Evolutionary conservation across 2,888 invertebrate species (phyloP), one percentile per base, ranked within the genome.

Genomic region (Melangyna quadrimaculata): DNA sequence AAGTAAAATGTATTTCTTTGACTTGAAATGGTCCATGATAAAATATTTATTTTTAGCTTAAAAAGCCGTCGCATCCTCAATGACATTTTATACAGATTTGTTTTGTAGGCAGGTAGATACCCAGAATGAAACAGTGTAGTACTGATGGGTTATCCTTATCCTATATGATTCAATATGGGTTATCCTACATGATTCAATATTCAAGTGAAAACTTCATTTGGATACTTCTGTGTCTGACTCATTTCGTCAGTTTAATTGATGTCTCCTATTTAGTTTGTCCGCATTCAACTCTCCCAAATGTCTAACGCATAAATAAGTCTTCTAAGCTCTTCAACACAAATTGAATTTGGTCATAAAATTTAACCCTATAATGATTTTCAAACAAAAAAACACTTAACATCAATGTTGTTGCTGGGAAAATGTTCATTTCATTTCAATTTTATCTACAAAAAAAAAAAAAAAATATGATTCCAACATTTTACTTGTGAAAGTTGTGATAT

Each of bases 311-410:
- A 63, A 63, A 40, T 63, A 12, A 27, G 17, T 12, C 43, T 24
- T 8, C 22, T 35, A 19, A 17, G 14, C 43, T 12, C 27, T 63
- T 43, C 17, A 63, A 29, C n/a, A 40, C 27, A 40, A 63, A 63
- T 63, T 63, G 63, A 63, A 43, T 63, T 63, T 40, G 63, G 7
- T 63, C 63, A 43, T 63, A 43, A 63, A 63, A 24, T 63, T 63
- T 45, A 63, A 63, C 63, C 63, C 43, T 43, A n/a, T n/a, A 63
- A 63, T 43, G 17, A 29, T 43, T 43, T 27, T 17, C 24, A 61
- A n/a, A 14, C 4, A 14, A 61, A 61, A 61, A 61, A 61, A 27
- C 43, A 63, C 63, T 63, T 43, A 61, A 63, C 63, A 63, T 43
- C 22, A 24, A 12, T 43, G 27, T 29, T 63, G 43, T 63, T 9